A percentile compares a stretch with the other conserved stretches of the same genome.
Conservation (phyloP, 2,113 vertebrate genomes). For the Ibidorhyncha struthersii region DNA sequence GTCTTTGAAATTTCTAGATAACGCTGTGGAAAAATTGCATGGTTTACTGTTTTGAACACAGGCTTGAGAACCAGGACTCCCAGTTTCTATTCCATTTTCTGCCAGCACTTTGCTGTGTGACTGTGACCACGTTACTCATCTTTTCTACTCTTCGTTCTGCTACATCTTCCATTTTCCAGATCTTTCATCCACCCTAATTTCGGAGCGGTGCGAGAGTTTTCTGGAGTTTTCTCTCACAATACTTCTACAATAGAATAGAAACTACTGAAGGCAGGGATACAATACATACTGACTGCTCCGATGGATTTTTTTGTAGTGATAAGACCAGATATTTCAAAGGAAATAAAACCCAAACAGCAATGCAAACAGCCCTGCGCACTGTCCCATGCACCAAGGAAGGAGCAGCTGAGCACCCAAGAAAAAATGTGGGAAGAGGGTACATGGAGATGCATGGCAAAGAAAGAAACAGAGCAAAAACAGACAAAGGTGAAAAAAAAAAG, state of each 20-base stretch:
- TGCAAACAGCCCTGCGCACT: neutral
- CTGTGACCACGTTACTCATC: neutral
- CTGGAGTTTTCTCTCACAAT: neutral
- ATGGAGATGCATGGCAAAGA: neutral
- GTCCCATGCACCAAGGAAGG: neutral
- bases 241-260: neutral
- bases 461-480: neutral
- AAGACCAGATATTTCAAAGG: neutral
- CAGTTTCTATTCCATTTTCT: neutral
- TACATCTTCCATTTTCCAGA: neutral
- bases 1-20: constrained; percentile 38
- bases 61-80: neutral
- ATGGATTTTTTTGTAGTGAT: neutral
- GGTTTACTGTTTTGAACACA: neutral
- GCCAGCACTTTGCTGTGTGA: neutral
- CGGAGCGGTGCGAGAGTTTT: neutral
- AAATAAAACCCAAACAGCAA: neutral
- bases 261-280: neutral
- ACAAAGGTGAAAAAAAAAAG: neutral
- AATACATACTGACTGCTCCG: neutral
- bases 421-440: neutral
- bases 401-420: neutral
- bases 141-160: neutral
- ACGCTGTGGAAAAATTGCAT: neutral
- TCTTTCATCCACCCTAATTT: neutral